Conservation (phyloP, 2,797 vertebrate genomes). For the Phrynocephalus guinanensis region DNA sequence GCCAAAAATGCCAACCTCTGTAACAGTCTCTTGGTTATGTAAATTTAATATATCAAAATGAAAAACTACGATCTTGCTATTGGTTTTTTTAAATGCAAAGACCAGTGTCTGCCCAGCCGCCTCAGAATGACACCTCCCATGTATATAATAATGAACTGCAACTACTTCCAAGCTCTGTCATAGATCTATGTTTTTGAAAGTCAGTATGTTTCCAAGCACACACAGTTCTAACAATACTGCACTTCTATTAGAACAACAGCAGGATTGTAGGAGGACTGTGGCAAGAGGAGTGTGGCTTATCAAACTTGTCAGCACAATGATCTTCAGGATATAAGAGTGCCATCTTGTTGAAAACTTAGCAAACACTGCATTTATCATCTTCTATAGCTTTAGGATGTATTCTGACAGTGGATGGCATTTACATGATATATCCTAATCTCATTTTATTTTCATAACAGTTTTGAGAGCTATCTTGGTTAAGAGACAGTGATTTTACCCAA, state of each 20-base stretch:
- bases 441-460: background rate
- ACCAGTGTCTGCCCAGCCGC: too few species aligned
- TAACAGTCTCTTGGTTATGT: too few species aligned
- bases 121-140: too few species aligned
- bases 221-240: background rate
- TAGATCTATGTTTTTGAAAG: background rate
- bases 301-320: constrained; percentile 5
- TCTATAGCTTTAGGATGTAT: background rate
- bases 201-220: background rate
- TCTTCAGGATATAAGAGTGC: background rate
- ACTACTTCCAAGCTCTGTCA: background rate
- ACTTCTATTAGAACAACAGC: constrained; percentile 1
- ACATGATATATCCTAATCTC: background rate
- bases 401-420: background rate
- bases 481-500: background rate
- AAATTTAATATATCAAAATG: too few species aligned
- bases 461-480: background rate
- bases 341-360: background rate
- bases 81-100: too few species aligned
- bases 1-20: too few species aligned
- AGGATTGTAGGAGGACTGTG: background rate
- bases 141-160: too few species aligned
- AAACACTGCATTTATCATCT: constrained; percentile 1
- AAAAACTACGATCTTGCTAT: too few species aligned
- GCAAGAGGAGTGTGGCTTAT: background rate